Base-by-base conservation (phyloP, 2,113 vertebrate genomes). In the Morone chrysops region DNA sequence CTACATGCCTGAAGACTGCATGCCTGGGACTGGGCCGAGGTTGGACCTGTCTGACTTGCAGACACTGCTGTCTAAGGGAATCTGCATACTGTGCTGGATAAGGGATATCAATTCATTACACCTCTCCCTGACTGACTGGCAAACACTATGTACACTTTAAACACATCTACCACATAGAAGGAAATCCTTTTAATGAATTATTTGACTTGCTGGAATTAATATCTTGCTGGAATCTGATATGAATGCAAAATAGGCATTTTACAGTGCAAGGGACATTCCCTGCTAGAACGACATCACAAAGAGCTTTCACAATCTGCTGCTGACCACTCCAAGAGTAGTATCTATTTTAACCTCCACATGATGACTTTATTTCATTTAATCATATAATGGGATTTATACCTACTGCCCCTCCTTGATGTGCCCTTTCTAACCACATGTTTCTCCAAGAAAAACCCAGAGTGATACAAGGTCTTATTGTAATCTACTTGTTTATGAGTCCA, bases 401-500 rank as follows among this genome's bases (percentile, higher is more conserved):
- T 14, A 16, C 63, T 48, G 38, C 17, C 61, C n/a, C 22, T 22
- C 38, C n/a, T 45, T 8, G 11, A 38, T 40, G 16, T 57, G 31
- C 25, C 20, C 13, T 38, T 69, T 71, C 31, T n/a, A 66, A 56
- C 63, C 76, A 73, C 47, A 53, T 62, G 63, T 71, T 74, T 17
- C 74, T 20, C 45, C 61, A 77, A 61, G 16, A 40, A 62, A 66
- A 61, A 70, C 13, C 18, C 66, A 63, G 51, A 16, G 53, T 56
- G 38, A 71, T 48, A 80, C 78, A 87, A 22, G 38, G 78, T 54
- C 41, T 76, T 47, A 17, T 82, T 87, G 57, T 83, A 80, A 83
- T 81, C 61, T 72, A 13, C 56, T 78, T 9, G 45, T 75, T 88
- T 45, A 65, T 72, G 51, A 88, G 43, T n/a, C 36, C 31, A 43